Conservation (phyloP, 2,797 vertebrate genomes). For the Pseudochirops corinnae region DNA sequence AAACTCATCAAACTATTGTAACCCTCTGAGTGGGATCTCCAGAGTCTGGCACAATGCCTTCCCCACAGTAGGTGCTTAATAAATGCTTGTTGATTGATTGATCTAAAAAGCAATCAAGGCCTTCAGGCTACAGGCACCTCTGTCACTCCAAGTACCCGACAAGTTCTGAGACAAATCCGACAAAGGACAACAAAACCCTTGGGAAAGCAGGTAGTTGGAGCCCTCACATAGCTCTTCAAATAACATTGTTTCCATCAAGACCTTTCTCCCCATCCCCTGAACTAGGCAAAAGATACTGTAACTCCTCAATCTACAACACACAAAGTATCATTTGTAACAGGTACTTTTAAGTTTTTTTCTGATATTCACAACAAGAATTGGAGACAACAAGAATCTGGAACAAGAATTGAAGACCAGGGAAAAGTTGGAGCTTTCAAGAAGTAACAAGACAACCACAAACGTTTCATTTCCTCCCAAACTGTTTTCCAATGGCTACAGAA, state of each 20-base stretch:
- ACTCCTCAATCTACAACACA: constrained; percentile 31
- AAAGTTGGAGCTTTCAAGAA: constrained; percentile 32
- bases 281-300: neutral
- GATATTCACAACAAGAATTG: constrained; percentile 40
- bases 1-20: neutral
- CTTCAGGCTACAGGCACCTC: neutral
- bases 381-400: constrained; percentile 18
- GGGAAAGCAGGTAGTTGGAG: neutral
- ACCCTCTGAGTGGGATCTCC: constrained; percentile 10
- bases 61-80: neutral
- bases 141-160: neutral
- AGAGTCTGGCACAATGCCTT: neutral
- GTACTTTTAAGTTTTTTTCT: constrained; percentile 52
- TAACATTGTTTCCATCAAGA: neutral
- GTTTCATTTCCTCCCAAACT: constrained; percentile 56
- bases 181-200: constrained; percentile 7
- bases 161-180: neutral
- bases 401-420: constrained; percentile 41
- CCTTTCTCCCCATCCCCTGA: neutral
- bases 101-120: neutral
- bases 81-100: constrained; percentile 37
- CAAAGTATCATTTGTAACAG: constrained; percentile 49
- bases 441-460: constrained; percentile 38
- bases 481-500: constrained; percentile 56
- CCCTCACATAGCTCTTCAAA: neutral